Percentiles rank a stretch among this genome's conserved stretches.
Conservation (phyloP, 2,797 vertebrate species). For the Sebastes goodei region DNA sequence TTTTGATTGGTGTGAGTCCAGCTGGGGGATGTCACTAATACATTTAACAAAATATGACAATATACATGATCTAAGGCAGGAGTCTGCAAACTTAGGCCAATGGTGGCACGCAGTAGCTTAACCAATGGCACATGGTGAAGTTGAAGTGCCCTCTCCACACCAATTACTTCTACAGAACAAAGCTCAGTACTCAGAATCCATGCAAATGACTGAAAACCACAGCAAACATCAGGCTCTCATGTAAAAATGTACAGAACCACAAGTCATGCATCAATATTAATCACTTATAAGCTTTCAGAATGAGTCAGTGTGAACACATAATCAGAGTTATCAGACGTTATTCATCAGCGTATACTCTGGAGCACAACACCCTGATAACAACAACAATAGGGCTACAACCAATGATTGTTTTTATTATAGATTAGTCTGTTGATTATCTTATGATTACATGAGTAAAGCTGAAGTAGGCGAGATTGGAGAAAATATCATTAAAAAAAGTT, state of each 20-base stretch:
- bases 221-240: neutral
- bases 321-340: neutral
- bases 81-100: neutral
- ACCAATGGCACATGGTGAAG: neutral
- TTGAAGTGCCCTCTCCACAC: neutral
- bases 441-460: neutral
- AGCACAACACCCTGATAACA: neutral
- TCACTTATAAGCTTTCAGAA: neutral
- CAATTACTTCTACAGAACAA: neutral
- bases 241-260: neutral
- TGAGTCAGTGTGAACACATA: neutral
- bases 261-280: neutral
- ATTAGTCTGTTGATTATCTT: neutral
- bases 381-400: neutral
- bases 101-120: neutral
- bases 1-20: neutral
- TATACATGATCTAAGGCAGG: neutral
- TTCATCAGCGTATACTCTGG: neutral
- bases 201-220: neutral
- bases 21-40: neutral
- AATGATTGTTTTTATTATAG: neutral
- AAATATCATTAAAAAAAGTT: no score
- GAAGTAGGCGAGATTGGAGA: no score
- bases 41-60: neutral
- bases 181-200: neutral